Conservation (phyloP, 2,113 vertebrate genomes). For the Sigmodon hispidus region DNA sequence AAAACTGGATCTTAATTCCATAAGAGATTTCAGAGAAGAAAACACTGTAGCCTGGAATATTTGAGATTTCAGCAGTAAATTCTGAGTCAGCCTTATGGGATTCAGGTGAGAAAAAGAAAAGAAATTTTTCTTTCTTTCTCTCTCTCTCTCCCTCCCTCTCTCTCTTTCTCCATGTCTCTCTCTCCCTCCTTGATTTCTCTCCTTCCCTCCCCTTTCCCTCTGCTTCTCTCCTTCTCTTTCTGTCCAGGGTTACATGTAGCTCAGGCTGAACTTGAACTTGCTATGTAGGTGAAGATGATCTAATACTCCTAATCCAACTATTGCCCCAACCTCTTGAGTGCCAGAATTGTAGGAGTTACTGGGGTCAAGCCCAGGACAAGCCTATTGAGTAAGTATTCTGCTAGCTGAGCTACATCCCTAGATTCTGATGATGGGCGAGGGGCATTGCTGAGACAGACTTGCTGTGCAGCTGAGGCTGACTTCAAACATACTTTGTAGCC, state of each 20-base stretch:
- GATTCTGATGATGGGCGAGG: neutral
- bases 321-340: neutral
- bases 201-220: neutral
- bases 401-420: neutral
- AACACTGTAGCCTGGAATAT: neutral
- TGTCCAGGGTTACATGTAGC: neutral
- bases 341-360: neutral
- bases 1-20: neutral
- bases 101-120: neutral
- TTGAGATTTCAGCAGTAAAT: neutral
- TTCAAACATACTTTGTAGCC: neutral
- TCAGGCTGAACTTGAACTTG: neutral
- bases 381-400: neutral
- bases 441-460: neutral
- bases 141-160: no score
- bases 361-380: neutral
- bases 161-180: no score
- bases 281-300: neutral
- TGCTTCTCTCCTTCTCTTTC: neutral
- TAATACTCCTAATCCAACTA: neutral
- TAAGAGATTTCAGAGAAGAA: slow-evolving; percentile 22
- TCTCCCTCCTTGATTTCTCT: neutral
- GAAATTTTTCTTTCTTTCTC: no score
- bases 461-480: neutral
- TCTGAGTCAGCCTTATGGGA: neutral